Percentiles rank a stretch among this genome's conserved stretches.
Conservation (phyloP, 2,797 vertebrate genomes). For the Siniperca scherzeri region DNA sequence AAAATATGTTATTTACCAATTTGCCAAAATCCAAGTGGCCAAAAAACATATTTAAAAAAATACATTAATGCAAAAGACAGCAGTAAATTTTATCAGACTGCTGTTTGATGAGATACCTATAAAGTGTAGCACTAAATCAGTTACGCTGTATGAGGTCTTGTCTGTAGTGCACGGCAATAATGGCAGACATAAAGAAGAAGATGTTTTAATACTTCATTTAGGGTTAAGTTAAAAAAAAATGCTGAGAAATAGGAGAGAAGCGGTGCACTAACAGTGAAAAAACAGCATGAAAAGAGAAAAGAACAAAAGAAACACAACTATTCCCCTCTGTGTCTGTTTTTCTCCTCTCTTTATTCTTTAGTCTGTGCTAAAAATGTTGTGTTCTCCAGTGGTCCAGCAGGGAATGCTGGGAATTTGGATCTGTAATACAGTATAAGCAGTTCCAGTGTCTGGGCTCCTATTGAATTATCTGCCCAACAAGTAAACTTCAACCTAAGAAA, state of each 20-base stretch:
- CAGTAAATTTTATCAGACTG: not conserved
- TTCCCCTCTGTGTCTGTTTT: conserved; percentile 18
- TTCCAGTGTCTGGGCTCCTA: not conserved
- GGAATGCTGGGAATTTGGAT: conserved; percentile 60
- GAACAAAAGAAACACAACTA: conserved; percentile 21
- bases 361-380: conserved; percentile 31
- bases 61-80: not conserved
- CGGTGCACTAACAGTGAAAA: not conserved
- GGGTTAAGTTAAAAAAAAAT: not conserved
- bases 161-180: not conserved
- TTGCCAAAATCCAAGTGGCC: too few relatives aligned
- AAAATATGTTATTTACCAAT: not conserved
- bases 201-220: not conserved
- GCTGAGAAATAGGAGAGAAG: not conserved
- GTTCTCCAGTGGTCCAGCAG: conserved; percentile 41
- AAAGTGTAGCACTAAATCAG: not conserved
- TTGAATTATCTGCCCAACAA: conserved; percentile 23
- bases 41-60: too few relatives aligned
- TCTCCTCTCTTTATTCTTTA: conserved; percentile 8
- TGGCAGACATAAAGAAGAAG: not conserved
- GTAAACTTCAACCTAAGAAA: conserved; percentile 7
- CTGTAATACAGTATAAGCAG: not conserved
- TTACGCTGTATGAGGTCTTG: not conserved
- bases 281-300: not conserved
- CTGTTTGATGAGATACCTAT: not conserved